Conservation (phyloP, 2,888 invertebrate genomes). For the Heliconius hortense region DNA sequence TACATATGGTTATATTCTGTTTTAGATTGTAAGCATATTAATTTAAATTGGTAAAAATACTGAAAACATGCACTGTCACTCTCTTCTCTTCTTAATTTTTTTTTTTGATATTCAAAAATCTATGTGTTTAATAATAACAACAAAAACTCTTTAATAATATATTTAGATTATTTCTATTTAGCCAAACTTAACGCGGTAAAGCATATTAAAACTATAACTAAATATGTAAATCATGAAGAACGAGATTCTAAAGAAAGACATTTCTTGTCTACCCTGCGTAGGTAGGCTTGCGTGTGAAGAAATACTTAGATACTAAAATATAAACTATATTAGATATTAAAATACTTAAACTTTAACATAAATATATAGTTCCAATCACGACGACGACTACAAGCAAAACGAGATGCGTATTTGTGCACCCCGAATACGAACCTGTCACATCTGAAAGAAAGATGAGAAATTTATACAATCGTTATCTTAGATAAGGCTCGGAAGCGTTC, state of each 20-base stretch:
- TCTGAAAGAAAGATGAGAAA: constrained; percentile 64
- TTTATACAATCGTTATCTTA: constrained; percentile 79
- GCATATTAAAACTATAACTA: too few species aligned
- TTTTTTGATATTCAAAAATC: too few species aligned
- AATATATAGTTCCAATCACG: not conserved
- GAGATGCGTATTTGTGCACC: constrained; percentile 65
- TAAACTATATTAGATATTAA: not conserved
- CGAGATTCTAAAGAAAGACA: too few species aligned
- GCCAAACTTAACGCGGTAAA: too few species aligned
- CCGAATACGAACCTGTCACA: constrained; percentile 45
- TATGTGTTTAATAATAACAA: too few species aligned
- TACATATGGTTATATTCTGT: too few species aligned
- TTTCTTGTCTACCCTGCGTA: not conserved
- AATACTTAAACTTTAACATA: not conserved
- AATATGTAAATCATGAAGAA: not conserved
- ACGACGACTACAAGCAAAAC: constrained; percentile 56
- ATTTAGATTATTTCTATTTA: too few species aligned
- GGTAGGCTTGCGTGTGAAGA: not conserved
- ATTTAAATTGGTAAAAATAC: too few species aligned
- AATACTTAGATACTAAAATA: not conserved
- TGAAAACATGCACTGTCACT: too few species aligned
- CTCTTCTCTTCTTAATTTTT: too few species aligned
- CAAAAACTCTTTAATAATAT: too few species aligned
- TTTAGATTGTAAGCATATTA: too few species aligned
- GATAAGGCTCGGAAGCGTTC: constrained; percentile 74